A percentile compares a stretch with the other conserved stretches of the same genome.
These are phyloP conservation scores for Drosophila buzzatii DNA, from an alignment of 2,888 invertebrate species.

Conservation along the genomic window DNA sequence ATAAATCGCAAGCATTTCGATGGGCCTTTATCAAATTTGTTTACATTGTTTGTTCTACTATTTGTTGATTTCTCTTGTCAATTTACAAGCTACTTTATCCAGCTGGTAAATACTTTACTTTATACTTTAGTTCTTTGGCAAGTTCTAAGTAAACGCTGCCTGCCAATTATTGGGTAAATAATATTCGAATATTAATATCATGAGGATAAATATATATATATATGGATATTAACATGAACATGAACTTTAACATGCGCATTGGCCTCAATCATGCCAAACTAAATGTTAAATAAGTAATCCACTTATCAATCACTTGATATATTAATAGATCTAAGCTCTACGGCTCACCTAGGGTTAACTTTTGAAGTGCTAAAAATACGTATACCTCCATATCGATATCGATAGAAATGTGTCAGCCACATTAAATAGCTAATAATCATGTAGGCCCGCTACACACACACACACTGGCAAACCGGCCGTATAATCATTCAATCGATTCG, in stretches of 20 bases:
- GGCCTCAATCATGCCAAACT: not conserved
- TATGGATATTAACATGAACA: not conserved
- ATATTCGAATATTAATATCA: not conserved
- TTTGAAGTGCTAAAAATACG: conserved; percentile 51
- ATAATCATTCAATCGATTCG: not conserved
- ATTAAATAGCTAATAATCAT: conserved; percentile 36
- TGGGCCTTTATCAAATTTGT: not conserved
- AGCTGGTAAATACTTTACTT: conserved; percentile 13
- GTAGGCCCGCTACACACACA: conserved; percentile 8
- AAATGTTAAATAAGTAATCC: not conserved
- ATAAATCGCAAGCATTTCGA: not conserved
- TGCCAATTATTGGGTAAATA: too few relatives aligned
- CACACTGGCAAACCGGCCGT: not conserved
- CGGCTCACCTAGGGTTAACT: conserved; percentile 49
- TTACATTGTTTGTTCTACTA: not conserved
- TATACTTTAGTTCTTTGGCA: not conserved
- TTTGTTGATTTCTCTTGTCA: not conserved
- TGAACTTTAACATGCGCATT: conserved; percentile 6
- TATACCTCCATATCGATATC: conserved; percentile 25
- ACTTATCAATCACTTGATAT: conserved; percentile 37
- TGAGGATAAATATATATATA: not conserved
- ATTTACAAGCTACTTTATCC: conserved; percentile 4
- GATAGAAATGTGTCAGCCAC: conserved; percentile 38
- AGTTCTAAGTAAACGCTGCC: not conserved
- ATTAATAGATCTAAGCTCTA: conserved; percentile 43